A percentile compares a stretch with the other conserved stretches of the same genome.
phyloP scores from a whole-genome alignment of 1,140 invertebrate species.

The Drosophila repletoides region DNA sequence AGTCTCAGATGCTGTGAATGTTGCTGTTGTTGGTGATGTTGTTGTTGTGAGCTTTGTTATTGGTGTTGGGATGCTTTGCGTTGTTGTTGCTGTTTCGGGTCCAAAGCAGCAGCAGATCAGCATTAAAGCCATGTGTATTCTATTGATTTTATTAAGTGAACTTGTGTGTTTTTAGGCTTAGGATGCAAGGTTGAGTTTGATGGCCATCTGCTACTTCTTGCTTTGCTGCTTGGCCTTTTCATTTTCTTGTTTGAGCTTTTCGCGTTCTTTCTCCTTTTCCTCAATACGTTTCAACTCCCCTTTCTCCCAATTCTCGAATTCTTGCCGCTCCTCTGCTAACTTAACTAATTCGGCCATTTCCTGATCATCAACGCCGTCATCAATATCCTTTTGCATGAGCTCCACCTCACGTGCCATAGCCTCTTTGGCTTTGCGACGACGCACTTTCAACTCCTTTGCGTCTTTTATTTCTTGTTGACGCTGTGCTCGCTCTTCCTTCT shows the following conservation, averaged over 20 bases:
- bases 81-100: neutral
- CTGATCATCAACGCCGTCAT: conserved; percentile 40
- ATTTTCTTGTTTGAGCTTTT: conserved; percentile 35
- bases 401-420: conserved; percentile 61
- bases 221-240: conserved; percentile 17
- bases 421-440: conserved; percentile 55
- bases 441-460: conserved; percentile 41
- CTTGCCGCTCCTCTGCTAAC: conserved; percentile 44
- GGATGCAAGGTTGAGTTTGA: neutral
- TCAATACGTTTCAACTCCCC: conserved; percentile 54
- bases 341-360: conserved; percentile 46
- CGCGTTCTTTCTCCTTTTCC: conserved; percentile 50
- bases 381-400: conserved; percentile 62
- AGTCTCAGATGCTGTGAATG: neutral
- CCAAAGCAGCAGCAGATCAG: too few species aligned
- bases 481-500: conserved; percentile 45
- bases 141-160: too few species aligned
- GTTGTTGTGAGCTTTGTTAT: neutral
- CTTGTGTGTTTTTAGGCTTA: too few species aligned
- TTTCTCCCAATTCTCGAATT: conserved; percentile 51
- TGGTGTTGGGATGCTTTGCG: neutral
- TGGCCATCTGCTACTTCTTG: conserved; percentile 16
- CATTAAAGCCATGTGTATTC: too few species aligned
- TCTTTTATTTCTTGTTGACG: conserved; percentile 42
- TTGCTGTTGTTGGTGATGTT: neutral